phyloP scores from a whole-genome alignment of 2,888 invertebrate genomes.

The Drosophila gaucha region DNA sequence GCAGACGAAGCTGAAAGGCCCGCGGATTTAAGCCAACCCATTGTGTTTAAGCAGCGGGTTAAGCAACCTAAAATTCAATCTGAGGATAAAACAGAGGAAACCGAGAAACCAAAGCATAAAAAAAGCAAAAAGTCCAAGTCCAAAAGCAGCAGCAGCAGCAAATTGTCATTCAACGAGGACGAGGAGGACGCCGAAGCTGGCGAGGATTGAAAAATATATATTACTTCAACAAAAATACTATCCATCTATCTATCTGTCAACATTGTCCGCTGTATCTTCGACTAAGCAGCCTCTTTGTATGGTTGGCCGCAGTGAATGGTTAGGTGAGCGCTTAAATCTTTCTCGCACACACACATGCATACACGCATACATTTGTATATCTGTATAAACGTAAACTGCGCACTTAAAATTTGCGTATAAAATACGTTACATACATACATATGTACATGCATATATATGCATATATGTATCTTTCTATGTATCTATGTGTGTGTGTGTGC shows the following conservation, averaged over 20 bases:
- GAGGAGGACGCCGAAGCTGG: constrained; percentile 83
- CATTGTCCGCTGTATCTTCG: constrained; percentile 15
- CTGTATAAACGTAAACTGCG: constrained; percentile 43
- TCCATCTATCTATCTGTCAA: not conserved
- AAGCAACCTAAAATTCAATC: constrained; percentile 48
- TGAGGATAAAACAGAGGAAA: constrained; percentile 24
- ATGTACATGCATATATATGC: not conserved
- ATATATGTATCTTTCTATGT: not conserved
- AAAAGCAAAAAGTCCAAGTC: constrained; percentile 72
- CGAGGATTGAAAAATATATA: constrained; percentile 43
- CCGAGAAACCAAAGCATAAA: constrained; percentile 26
- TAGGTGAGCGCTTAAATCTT: constrained; percentile 47
- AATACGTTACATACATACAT: constrained; percentile 13
- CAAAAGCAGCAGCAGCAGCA: constrained; percentile 44
- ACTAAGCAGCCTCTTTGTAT: constrained; percentile 34
- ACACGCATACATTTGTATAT: not conserved
- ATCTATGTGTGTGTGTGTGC: not conserved
- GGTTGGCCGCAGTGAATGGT: constrained; percentile 42
- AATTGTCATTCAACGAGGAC: constrained; percentile 86
- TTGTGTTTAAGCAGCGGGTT: constrained; percentile 85
- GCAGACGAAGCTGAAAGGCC: constrained; percentile 87
- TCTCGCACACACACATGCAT: constrained; percentile 1
- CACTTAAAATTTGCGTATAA: constrained; percentile 50
- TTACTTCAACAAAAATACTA: constrained; percentile 1
- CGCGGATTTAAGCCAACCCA: constrained; percentile 87